A percentile compares a stretch with the other conserved stretches of the same genome.
phyloP scores from a whole-genome alignment of 2,113 vertebrate genomes.

The Brachionichthys hirsutus region DNA sequence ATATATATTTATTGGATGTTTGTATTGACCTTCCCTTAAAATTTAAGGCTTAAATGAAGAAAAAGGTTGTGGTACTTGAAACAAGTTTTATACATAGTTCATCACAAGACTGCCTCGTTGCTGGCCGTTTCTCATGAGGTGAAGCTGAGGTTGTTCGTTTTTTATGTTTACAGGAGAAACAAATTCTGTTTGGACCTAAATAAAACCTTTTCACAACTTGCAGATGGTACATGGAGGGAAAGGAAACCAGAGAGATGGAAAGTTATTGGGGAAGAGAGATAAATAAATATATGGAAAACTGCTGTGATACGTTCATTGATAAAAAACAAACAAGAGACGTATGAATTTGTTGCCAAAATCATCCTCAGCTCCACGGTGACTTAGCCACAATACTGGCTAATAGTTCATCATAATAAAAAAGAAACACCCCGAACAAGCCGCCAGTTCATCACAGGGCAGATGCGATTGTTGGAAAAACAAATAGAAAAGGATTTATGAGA shows the following conservation, averaged over 20 bases:
- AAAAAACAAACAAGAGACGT: too few relatives aligned
- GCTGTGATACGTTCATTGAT: slow-evolving; percentile 6
- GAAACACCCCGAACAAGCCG: too few relatives aligned
- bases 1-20: slow-evolving; percentile 8
- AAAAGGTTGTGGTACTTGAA: slow-evolving; percentile 26
- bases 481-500: background rate
- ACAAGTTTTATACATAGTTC: slow-evolving; percentile 21
- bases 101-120: slow-evolving; percentile 8
- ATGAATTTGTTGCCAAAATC: background rate
- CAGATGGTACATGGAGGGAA: slow-evolving; percentile 36
- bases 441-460: too few relatives aligned
- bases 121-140: slow-evolving; percentile 4
- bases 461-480: too few relatives aligned
- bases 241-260: slow-evolving; percentile 36
- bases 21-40: slow-evolving; percentile 5
- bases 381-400: background rate
- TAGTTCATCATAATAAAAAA: too few relatives aligned
- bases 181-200: background rate
- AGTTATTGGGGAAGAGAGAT: slow-evolving; percentile 44
- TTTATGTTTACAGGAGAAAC: slow-evolving; percentile 21
- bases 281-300: slow-evolving; percentile 40
- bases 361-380: background rate
- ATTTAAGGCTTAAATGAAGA: slow-evolving; percentile 12
- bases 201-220: slow-evolving; percentile 10
- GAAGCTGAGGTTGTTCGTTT: too few relatives aligned